phyloP scores from a whole-genome alignment of 2,888 invertebrate species.

The Microdon myrmicae region DNA sequence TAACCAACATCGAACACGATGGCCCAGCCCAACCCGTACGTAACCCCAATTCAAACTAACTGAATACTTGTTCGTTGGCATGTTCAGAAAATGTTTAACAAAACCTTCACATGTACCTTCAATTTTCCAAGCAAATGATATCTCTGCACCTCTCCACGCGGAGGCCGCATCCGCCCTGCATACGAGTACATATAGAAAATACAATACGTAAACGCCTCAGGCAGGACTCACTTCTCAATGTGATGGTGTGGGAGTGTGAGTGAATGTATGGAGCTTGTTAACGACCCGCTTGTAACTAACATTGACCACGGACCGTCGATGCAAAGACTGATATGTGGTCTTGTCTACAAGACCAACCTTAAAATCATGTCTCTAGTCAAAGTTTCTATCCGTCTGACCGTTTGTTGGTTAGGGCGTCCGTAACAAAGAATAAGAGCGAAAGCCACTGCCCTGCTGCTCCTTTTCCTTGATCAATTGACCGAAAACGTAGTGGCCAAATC shows the following conservation, averaged over 20 bases:
- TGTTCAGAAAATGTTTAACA: conserved; percentile 55
- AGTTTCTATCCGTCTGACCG: conserved; percentile 24
- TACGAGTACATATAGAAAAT: conserved; percentile 25
- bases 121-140: conserved; percentile 44
- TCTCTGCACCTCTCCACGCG: conserved; percentile 39
- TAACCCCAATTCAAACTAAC: conserved; percentile 54
- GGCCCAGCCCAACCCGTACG: conserved; percentile 43
- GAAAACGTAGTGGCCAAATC: conserved; percentile 32
- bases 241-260: too few relatives aligned
- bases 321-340: conserved; percentile 30
- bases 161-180: conserved; percentile 2
- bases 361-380: conserved; percentile 37
- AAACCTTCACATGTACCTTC: conserved; percentile 54
- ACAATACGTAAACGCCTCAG: conserved; percentile 26
- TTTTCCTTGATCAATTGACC: conserved; percentile 38
- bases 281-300: conserved; percentile 32
- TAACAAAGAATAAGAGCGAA: conserved; percentile 50
- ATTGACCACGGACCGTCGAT: conserved; percentile 24
- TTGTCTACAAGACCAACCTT: conserved; percentile 26
- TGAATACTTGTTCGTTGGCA: conserved; percentile 54
- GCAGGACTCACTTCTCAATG: too few relatives aligned
- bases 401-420: conserved; percentile 40
- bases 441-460: conserved; percentile 7
- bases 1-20: conserved; percentile 32
- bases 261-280: conserved; percentile 34